These are phyloP conservation scores for Scylla paramamosain DNA, from an alignment of 1,140 invertebrate genomes.

Conservation along the genomic window DNA sequence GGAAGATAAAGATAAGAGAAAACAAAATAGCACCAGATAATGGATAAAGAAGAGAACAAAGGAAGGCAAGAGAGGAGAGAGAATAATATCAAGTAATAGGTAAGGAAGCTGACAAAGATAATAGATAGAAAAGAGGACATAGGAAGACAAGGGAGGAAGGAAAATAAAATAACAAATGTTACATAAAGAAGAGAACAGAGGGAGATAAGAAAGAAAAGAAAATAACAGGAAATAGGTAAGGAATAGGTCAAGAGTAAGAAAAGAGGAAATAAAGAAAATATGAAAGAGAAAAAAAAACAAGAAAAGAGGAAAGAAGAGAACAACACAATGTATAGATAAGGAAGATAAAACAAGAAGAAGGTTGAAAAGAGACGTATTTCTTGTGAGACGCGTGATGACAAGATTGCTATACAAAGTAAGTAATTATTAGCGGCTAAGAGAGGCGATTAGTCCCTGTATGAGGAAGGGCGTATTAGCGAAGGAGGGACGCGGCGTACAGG, in stretches of 20 bases:
- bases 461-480: no score
- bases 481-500: no score
- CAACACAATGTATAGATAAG: no score
- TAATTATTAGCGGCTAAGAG: background rate
- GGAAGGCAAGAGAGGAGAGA: background rate
- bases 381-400: no score
- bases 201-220: background rate
- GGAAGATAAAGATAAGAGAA: background rate
- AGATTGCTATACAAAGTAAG: no score
- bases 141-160: no score
- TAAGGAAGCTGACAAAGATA: background rate
- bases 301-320: background rate
- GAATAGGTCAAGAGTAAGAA: no score
- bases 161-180: no score
- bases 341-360: background rate
- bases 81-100: background rate
- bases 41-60: background rate
- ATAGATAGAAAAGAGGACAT: background rate
- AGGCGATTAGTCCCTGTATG: background rate
- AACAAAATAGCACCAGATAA: background rate
- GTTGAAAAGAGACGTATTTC: background rate
- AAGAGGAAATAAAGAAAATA: background rate
- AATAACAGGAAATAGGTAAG: no score
- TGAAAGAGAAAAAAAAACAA: background rate
- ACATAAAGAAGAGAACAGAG: no score